A percentile compares a stretch with the other conserved stretches of the same genome.
phyloP scores from a whole-genome alignment of 2,113 vertebrate species.

The Bombycilla garrulus region DNA sequence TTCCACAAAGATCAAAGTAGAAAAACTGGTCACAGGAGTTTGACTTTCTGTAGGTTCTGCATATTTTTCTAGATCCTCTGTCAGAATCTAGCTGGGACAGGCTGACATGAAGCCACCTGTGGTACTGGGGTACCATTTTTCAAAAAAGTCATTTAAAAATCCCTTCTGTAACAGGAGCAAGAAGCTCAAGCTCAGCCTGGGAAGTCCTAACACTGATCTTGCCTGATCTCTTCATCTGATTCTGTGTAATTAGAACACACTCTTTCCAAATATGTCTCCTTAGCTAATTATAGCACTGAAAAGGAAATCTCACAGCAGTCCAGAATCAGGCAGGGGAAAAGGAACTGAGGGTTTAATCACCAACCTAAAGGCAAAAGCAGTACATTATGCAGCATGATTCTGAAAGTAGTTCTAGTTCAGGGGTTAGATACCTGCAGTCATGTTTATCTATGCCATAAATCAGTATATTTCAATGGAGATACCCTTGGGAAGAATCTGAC shows the following conservation, averaged over 20 bases:
- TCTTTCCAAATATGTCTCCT: not conserved
- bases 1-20: not conserved
- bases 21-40: not conserved
- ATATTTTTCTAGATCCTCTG: not conserved
- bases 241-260: not conserved
- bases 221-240: not conserved
- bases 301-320: not conserved
- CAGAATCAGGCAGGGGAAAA: not conserved
- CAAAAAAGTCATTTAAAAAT: not conserved
- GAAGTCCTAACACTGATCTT: not conserved
- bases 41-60: not conserved
- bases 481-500: not conserved
- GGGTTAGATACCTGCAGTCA: not conserved
- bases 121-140: not conserved
- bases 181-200: not conserved
- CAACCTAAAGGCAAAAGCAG: not conserved
- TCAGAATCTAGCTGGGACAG: not conserved
- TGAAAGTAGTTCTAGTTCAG: not conserved
- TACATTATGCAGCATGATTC: not conserved
- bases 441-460: not conserved
- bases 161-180: not conserved
- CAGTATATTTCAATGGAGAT: not conserved
- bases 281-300: not conserved
- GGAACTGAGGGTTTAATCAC: not conserved
- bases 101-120: not conserved